Percentiles rank a stretch among this genome's conserved stretches.
phyloP scores from a whole-genome alignment of 2,113 vertebrate genomes.

The Oplegnathus fasciatus region DNA sequence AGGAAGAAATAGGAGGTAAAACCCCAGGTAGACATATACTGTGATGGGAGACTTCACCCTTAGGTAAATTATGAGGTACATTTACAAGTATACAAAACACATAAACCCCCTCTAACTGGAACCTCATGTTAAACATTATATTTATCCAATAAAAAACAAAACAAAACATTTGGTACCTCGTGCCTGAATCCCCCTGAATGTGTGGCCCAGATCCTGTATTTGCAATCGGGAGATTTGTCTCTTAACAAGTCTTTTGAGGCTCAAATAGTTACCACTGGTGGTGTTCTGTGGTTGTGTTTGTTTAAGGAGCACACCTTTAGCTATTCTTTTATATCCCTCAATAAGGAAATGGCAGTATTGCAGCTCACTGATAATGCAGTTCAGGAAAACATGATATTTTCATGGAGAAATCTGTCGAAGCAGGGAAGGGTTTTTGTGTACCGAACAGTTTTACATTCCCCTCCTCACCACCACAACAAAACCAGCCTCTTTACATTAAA shows the following conservation, averaged over 20 bases:
- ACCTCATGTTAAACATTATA: neutral
- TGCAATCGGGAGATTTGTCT: neutral
- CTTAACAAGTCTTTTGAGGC: neutral
- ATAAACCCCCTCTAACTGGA: neutral
- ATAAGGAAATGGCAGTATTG: neutral
- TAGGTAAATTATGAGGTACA: neutral
- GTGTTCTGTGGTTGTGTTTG: neutral
- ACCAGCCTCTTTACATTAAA: neutral
- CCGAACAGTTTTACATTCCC: neutral
- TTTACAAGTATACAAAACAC: neutral
- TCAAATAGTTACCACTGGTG: neutral
- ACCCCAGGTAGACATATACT: too few relatives aligned
- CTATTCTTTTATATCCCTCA: neutral
- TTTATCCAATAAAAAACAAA: neutral
- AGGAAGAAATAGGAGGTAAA: neutral
- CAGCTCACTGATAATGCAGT: neutral
- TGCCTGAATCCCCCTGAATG: too few relatives aligned
- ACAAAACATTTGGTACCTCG: neutral
- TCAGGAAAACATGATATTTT: neutral
- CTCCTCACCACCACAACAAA: neutral
- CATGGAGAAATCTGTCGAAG: neutral
- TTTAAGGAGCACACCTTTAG: neutral
- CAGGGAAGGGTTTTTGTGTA: neutral
- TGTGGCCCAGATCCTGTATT: neutral
- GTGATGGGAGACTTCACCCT: too few relatives aligned